These are phyloP conservation scores for Andrena haemorrhoa DNA, from an alignment of 2,888 invertebrate genomes.

Conservation along the genomic window DNA sequence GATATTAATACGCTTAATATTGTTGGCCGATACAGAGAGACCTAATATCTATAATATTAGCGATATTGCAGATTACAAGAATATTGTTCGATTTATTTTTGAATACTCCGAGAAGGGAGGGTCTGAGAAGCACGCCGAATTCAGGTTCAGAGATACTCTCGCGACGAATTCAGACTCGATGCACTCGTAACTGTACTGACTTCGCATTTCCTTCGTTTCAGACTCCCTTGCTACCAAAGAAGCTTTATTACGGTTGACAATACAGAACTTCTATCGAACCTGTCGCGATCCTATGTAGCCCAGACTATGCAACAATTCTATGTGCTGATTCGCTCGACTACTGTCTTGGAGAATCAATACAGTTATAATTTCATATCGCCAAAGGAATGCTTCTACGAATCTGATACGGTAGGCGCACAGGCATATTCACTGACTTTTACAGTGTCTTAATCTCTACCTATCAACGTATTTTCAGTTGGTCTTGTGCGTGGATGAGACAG, in stretches of 20 bases:
- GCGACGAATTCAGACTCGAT: neutral
- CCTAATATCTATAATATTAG: constrained; percentile 63
- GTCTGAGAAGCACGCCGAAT: constrained; percentile 78
- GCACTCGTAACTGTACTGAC: neutral
- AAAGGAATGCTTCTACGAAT: constrained; percentile 73
- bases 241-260: constrained; percentile 87
- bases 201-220: constrained; percentile 77
- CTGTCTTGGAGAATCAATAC: constrained; percentile 93
- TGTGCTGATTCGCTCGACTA: constrained; percentile 91
- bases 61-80: constrained; percentile 76
- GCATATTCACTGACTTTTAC: neutral
- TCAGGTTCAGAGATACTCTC: constrained; percentile 64
- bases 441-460: neutral
- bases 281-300: constrained; percentile 89
- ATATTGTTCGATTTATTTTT: constrained; percentile 78
- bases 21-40: constrained; percentile 84
- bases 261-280: constrained; percentile 86
- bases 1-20: constrained; percentile 87
- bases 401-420: constrained; percentile 71
- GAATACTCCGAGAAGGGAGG: constrained; percentile 79
- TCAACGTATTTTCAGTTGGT: constrained; percentile 67
- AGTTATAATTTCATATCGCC: constrained; percentile 81
- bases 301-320: constrained; percentile 93
- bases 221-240: constrained; percentile 89
- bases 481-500: constrained; percentile 77